phyloP scores from a whole-genome alignment of 2,797 vertebrate species.

The Coracias cyanogaster region DNA sequence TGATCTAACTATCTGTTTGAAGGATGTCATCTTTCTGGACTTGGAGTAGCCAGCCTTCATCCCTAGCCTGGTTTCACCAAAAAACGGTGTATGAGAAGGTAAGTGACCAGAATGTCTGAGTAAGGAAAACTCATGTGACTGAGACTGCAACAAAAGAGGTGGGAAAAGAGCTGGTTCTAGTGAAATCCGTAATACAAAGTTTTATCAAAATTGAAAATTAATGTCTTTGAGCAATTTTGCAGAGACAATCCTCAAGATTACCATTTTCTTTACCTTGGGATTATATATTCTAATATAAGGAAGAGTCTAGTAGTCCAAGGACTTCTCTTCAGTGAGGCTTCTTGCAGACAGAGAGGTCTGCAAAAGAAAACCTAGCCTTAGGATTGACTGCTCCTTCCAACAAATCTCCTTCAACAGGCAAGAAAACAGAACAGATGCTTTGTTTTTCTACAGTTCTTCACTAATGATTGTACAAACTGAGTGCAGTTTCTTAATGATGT shows the following conservation, averaged over 20 bases:
- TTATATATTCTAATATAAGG: neutral
- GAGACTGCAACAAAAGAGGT: neutral
- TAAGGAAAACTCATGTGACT: neutral
- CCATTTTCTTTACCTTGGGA: neutral
- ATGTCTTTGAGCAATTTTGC: neutral
- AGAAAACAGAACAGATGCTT: neutral
- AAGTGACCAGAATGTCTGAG: neutral
- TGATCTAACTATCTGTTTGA: neutral
- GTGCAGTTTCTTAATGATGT: neutral
- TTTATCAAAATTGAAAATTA: neutral
- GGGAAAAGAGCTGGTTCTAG: neutral
- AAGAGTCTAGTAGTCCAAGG: neutral
- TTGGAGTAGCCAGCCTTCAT: neutral
- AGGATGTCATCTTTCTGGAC: neutral
- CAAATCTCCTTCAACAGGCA: neutral
- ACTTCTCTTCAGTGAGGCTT: neutral
- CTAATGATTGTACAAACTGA: neutral
- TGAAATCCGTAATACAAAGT: neutral
- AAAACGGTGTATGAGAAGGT: neutral
- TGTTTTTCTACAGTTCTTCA: neutral
- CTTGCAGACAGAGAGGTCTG: neutral
- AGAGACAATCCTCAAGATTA: neutral
- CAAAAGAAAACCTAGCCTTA: neutral
- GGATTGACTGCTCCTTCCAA: neutral
- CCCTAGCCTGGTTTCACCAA: neutral